phyloP scores from a whole-genome alignment of 2,113 vertebrate species.

The Budorcas taxicolor region DNA sequence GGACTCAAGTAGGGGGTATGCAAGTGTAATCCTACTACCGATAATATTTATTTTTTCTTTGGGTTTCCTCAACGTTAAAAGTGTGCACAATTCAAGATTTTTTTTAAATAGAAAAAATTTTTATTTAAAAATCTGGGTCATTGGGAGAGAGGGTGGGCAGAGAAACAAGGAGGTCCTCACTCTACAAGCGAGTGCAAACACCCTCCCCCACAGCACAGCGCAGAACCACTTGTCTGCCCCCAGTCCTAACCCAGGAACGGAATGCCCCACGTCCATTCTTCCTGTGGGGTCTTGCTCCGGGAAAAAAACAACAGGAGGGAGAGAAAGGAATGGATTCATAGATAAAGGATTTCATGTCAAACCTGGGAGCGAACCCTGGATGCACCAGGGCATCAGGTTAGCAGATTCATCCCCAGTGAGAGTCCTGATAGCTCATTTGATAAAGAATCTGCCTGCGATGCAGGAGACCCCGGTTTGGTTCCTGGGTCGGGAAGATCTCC shows the following conservation, averaged over 20 bases:
- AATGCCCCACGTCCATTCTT: background rate
- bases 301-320: background rate
- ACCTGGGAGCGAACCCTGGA: background rate
- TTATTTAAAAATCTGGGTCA: background rate
- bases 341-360: background rate
- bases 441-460: background rate
- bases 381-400: background rate
- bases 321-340: background rate
- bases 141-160: background rate
- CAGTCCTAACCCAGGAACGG: accelerated
- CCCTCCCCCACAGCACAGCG: accelerated
- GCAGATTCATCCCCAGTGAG: background rate
- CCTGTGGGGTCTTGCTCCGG: background rate
- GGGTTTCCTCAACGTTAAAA: background rate
- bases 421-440: background rate
- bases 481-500: background rate
- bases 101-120: background rate
- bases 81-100: background rate
- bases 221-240: background rate
- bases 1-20: background rate
- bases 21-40: background rate
- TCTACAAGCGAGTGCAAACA: background rate
- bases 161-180: background rate
- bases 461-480: background rate
- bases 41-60: background rate